Evolutionary conservation across 2,888 invertebrate species (phyloP).

Genomic region (Mylabris sibirica): DNA sequence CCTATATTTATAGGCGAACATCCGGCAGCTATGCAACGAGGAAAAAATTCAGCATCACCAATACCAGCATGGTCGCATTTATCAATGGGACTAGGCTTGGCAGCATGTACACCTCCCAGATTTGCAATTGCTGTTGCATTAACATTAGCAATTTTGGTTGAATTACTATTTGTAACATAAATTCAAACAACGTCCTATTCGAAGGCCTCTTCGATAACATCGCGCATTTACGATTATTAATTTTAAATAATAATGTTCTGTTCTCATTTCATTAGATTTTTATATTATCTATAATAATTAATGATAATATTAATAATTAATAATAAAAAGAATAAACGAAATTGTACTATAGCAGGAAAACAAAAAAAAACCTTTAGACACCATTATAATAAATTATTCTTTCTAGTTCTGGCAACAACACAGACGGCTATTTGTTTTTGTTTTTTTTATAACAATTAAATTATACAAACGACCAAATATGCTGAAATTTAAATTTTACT

Average conservation of each 20-base stretch:
- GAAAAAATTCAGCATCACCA: constrained; percentile 64
- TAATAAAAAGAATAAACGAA: constrained; percentile 31
- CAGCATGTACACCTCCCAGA: constrained; percentile 61
- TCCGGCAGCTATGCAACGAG: constrained; percentile 72
- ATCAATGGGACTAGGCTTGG: constrained; percentile 62
- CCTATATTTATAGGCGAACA: constrained; percentile 70
- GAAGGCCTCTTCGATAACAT: constrained; percentile 33
- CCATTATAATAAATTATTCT: background rate
- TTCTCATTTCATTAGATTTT: constrained; percentile 41
- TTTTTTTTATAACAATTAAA: background rate
- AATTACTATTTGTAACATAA: constrained; percentile 56
- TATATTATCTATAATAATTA: constrained; percentile 28
- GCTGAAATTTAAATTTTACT: background rate
- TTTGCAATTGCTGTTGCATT: constrained; percentile 59
- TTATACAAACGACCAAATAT: background rate
- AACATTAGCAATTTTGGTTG: constrained; percentile 57
- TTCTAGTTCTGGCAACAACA: background rate
- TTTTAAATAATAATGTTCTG: constrained; percentile 16
- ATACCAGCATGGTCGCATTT: constrained; percentile 64
- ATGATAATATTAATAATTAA: constrained; percentile 33
- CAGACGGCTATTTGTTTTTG: background rate
- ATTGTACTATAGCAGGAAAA: constrained; percentile 14
- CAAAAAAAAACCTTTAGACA: constrained; percentile 11
- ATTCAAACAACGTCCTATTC: constrained; percentile 31
- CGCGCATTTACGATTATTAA: constrained; percentile 38